Base-by-base conservation (phyloP, 2,888 invertebrate genomes). In the Brachypterus glaber region DNA sequence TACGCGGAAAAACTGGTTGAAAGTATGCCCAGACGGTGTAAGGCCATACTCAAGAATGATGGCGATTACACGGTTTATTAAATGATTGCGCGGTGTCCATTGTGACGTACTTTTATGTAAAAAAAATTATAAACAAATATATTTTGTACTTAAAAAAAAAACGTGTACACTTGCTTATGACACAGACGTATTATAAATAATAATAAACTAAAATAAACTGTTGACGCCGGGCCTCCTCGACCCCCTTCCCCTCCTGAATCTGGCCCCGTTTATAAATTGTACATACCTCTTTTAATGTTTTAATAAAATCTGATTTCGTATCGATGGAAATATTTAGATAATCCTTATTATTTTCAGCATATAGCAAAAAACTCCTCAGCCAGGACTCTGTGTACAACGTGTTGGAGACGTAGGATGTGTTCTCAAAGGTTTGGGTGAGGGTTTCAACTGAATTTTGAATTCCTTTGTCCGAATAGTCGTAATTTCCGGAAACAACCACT, bases 331-430 rank as follows among this genome's bases (percentile, higher is more conserved):
- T 70, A 54, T 86, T 86, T 16, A 85, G 67, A 55, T 80, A 80
- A 43, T 86, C 83, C 50, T 77, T 73, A 56, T 84, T 84, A 52
- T 79, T 71, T 24, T 78, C 76, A 4, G 83, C 74, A 57, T 87
- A 89, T 35, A 79, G 77, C 1, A 85, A 68, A 57, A 88, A 91
- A 16, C 82, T 82, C 39, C 90, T 71, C 16, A 91, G 66, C 91
- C 91, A 92, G 0, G 88, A 90, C 63, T 90, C 89, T 0, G 90
- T 88, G 59, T 88, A 88, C 1, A 86, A 61, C 0, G 82, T 78
- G 26, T 78, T 79, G 2, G 82, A 81, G 38, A 89, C 80, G 60
- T 82, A 90, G 0, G 79, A 75, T 0, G 85, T 85, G 42, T 80
- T 80, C 60, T 91, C 91, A 46, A 91, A 70, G 16, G 73, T 76